Percentiles rank a stretch among this genome's conserved stretches.
phyloP scores from a whole-genome alignment of 2,888 invertebrate species.

The Drosophila mayaguana region DNA sequence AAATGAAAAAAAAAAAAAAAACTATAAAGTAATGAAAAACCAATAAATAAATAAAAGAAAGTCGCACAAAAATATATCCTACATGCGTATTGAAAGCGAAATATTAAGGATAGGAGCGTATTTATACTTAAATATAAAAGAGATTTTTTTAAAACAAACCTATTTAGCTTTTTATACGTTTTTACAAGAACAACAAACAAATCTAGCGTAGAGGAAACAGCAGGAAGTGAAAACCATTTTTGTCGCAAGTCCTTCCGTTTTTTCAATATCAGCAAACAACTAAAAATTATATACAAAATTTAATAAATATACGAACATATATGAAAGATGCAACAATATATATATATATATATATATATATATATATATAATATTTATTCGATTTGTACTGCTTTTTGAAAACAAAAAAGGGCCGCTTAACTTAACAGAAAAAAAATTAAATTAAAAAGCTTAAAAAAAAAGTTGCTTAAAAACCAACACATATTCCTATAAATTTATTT shows the following conservation, averaged over 20 bases:
- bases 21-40: slow-evolving; percentile 13
- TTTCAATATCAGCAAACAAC: slow-evolving; percentile 55
- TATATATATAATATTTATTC: slow-evolving; percentile 59
- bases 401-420: slow-evolving; percentile 48
- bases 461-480: slow-evolving; percentile 67
- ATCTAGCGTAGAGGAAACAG: slow-evolving; percentile 49
- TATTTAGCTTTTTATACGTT: slow-evolving; percentile 80
- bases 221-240: slow-evolving; percentile 44
- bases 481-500: slow-evolving; percentile 80
- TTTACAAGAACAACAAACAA: slow-evolving; percentile 63
- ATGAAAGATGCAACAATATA: slow-evolving; percentile 24
- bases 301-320: slow-evolving; percentile 20
- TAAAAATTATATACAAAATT: slow-evolving; percentile 10
- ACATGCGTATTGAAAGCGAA: slow-evolving; percentile 37
- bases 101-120: slow-evolving; percentile 27
- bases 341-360: slow-evolving; percentile 42
- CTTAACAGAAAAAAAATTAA: slow-evolving; percentile 31
- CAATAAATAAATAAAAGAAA: slow-evolving; percentile 19
- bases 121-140: slow-evolving; percentile 29
- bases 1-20: slow-evolving; percentile 1
- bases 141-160: slow-evolving; percentile 63
- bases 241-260: slow-evolving; percentile 77
- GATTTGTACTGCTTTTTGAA: slow-evolving; percentile 61
- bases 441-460: slow-evolving; percentile 28
- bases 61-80: slow-evolving; percentile 55